A percentile compares a stretch with the other conserved stretches of the same genome.
Evolutionary conservation across 2,113 vertebrate species (phyloP).

Genomic region (Pedetes capensis): DNA sequence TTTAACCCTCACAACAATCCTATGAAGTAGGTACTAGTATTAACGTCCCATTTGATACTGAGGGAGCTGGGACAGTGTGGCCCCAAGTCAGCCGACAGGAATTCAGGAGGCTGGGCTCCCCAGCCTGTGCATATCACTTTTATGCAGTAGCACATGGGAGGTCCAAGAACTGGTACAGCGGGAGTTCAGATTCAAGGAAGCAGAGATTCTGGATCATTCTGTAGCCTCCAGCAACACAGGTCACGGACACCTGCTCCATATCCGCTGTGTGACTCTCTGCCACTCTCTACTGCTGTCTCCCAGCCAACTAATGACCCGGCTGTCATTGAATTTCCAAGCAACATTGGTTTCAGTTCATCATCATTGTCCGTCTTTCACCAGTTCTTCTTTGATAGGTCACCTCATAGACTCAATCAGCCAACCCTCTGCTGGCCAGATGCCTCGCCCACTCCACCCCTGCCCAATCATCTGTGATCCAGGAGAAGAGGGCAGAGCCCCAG

Average conservation of each 20-base stretch:
- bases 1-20: too few relatives aligned
- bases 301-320: not conserved
- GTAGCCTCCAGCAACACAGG: not conserved
- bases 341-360: not conserved
- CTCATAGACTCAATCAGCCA: not conserved
- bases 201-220: not conserved
- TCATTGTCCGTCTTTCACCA: not conserved
- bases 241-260: too few relatives aligned
- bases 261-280: rapidly evolving
- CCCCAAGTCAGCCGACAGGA: not conserved
- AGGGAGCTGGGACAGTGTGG: not conserved
- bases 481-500: not conserved
- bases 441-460: rapidly evolving
- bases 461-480: rapidly evolving
- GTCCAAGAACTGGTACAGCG: not conserved
- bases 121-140: not conserved
- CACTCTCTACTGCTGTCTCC: not conserved
- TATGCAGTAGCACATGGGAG: too few relatives aligned
- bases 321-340: not conserved
- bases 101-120: not conserved
- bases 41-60: not conserved
- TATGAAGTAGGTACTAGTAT: not conserved
- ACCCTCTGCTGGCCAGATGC: not conserved
- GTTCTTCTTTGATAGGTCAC: not conserved
- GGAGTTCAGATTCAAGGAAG: not conserved